Evolutionary conservation across 2,797 vertebrate species (phyloP).

Genomic region (Eulemur albifrons): DNA sequence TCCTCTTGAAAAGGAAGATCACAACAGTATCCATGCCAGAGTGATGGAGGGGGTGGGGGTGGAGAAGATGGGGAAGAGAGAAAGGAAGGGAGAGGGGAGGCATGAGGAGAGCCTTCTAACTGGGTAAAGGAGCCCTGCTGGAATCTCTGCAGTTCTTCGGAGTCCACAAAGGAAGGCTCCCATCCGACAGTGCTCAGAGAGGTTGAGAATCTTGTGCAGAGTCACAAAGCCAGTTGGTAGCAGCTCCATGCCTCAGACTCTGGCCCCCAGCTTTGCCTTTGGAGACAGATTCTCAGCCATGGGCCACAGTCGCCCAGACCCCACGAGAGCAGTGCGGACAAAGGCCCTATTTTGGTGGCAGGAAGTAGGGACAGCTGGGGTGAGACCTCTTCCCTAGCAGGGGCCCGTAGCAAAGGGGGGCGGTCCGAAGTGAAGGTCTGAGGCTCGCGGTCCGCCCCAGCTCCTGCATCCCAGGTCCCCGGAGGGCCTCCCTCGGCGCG

Average conservation of each 20-base stretch:
- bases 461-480: background rate
- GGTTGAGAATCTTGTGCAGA: background rate
- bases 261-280: background rate
- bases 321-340: background rate
- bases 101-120: background rate
- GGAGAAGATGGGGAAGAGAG: background rate
- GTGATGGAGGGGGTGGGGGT: background rate
- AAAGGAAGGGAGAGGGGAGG: too few relatives aligned
- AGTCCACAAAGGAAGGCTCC: background rate
- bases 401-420: background rate
- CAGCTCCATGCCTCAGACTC: background rate
- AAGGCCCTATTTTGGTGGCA: background rate
- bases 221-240: background rate
- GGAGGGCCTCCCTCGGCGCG: fast-evolving
- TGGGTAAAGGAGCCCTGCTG: background rate
- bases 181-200: background rate
- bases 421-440: background rate
- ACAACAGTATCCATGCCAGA: background rate
- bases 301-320: background rate
- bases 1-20: background rate
- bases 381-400: background rate
- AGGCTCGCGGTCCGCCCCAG: background rate
- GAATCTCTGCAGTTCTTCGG: background rate
- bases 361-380: background rate
- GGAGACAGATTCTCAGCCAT: background rate